phyloP scores from a whole-genome alignment of 1,140 invertebrate species.

The Catajapyx aquilonaris region DNA sequence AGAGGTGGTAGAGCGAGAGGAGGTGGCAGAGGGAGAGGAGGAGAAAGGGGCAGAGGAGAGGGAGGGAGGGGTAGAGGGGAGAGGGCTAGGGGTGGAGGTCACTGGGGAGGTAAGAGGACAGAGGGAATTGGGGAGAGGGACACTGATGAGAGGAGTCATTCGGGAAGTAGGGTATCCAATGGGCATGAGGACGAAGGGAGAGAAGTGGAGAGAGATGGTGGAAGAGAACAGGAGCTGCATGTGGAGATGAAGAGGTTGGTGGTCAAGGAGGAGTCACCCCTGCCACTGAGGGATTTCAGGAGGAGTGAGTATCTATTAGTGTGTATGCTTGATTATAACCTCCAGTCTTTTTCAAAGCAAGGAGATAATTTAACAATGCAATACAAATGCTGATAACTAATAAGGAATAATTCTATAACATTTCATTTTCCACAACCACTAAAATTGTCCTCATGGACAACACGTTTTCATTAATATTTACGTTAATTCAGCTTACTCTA shows the following conservation, averaged over 20 bases:
- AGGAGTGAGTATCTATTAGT: background rate
- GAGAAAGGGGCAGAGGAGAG: constrained; percentile 9
- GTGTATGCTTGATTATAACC: background rate
- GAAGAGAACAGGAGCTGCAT: background rate
- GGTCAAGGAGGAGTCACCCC: background rate
- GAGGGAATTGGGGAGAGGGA: background rate
- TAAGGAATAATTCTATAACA: too few relatives aligned
- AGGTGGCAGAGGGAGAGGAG: constrained; percentile 7
- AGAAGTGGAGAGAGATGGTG: constrained; percentile 9
- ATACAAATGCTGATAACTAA: too few relatives aligned
- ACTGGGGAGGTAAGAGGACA: too few relatives aligned
- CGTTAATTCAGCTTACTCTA: too few relatives aligned
- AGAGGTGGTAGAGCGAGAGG: constrained; percentile 9
- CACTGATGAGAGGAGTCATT: constrained; percentile 1
- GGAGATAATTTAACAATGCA: too few relatives aligned
- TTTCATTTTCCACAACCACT: too few relatives aligned
- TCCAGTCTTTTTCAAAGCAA: background rate
- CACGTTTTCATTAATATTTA: too few relatives aligned
- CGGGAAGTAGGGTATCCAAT: background rate
- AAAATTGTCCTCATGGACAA: too few relatives aligned
- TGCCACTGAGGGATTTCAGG: background rate
- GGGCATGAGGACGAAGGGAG: background rate
- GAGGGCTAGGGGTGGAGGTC: constrained; percentile 3
- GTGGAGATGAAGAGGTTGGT: background rate
- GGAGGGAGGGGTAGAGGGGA: constrained; percentile 6